Conservation (phyloP, 2,113 vertebrate species). For the Conger conger region DNA sequence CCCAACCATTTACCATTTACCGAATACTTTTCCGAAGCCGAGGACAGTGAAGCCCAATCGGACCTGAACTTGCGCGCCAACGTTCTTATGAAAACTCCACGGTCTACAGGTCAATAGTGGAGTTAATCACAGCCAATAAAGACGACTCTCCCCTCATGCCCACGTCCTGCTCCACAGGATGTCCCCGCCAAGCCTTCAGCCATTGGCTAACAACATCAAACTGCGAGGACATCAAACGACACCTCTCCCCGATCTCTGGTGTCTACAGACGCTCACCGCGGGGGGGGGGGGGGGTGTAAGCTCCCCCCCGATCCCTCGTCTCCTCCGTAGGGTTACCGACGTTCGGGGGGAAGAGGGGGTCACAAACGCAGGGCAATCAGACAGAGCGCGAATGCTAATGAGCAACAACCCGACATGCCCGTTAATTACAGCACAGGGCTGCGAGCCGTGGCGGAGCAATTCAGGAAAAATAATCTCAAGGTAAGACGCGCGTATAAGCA, state of each 20-base stretch:
- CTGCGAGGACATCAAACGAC: constrained; percentile 11
- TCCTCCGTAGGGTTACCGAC: constrained; percentile 31
- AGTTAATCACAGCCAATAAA: constrained; percentile 22
- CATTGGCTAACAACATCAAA: constrained; percentile 42
- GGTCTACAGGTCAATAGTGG: constrained; percentile 22
- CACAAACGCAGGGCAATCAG: constrained; percentile 46
- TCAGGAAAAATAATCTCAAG: constrained; percentile 47
- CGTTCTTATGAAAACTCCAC: constrained; percentile 5
- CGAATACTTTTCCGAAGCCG: background rate
- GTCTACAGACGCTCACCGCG: constrained; percentile 40
- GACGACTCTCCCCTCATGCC: constrained; percentile 16
- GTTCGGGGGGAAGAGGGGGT: constrained; percentile 39
- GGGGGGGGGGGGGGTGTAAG: constrained; percentile 36
- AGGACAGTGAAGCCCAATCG: background rate
- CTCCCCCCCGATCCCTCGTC: constrained; percentile 21
- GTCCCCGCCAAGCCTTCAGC: constrained; percentile 30
- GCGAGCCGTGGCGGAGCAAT: constrained; percentile 55
- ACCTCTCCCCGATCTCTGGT: constrained; percentile 35
- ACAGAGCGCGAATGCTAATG: constrained; percentile 54
- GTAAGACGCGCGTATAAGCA: constrained; percentile 57
- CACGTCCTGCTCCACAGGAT: constrained; percentile 6
- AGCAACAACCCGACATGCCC: constrained; percentile 52
- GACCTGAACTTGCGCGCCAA: background rate
- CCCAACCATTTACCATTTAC: no score
- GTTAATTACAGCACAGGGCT: constrained; percentile 36